Evolutionary conservation across 2,797 vertebrate species (phyloP), one percentile per base, ranked within the genome.

Genomic region (Oryzias dopingdopingensis): DNA sequence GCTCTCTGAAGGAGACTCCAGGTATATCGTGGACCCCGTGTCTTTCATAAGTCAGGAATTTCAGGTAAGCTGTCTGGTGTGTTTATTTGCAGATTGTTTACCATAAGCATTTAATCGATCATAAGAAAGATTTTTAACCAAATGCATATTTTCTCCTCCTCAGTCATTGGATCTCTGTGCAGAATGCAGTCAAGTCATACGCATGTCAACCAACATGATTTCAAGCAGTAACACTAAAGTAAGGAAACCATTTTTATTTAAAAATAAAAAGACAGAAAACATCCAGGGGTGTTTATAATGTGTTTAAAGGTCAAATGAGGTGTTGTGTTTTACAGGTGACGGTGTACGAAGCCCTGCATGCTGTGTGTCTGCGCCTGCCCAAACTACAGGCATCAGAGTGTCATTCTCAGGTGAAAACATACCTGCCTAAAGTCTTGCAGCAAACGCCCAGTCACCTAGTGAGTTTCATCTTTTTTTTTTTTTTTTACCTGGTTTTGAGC

Each of bases 151-250:
- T 15, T 75, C 29, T 76, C 10, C 22, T 44, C 14, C 0, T 47
- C 44, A 90, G 90, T 63, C 64, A 7, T 1, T 67, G 42, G 85
- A 75, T 43, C 22, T 64, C 37, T 92, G 91, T 53, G 62, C 73
- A 48, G 84, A 90, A 49, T 92, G 91, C 80, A 82, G 64, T 24
- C 84, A 82, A 64, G 68, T 88, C 56, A 29, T 88, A 29, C 74
- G 80, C 63, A 67, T 88, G 43, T 84, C 90, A 3, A 20, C 63
- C 42, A 88, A 89, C 67, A 83, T 89, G 86, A 75, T 89, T 44
- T 77, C 81, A 52, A 71, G 76, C 70, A 72, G 65, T 23, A 73
- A 88, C 10, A 53, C 77, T 0, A 88, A 91, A 81, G 90, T 90
- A 42, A 66, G 63, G 17, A n/a, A 14, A 17, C 7, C 1, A 4